These are phyloP conservation scores for Caenorhabditis macrosperma DNA, from an alignment of 2,888 invertebrate species.

Conservation along the genomic window DNA sequence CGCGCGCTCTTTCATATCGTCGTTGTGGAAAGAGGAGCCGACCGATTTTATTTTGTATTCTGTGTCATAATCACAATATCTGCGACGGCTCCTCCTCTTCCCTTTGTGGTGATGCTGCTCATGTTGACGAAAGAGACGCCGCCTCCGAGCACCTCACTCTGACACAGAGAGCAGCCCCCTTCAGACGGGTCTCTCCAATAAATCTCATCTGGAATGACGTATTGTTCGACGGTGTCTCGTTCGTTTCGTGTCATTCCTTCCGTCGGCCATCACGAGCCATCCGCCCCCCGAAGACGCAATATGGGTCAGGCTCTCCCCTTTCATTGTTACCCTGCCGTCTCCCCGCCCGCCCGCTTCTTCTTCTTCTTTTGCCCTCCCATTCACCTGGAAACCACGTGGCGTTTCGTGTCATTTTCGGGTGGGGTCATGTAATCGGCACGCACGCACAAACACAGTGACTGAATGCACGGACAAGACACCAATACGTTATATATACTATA, in stretches of 20 bases:
- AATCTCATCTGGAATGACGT: not conserved
- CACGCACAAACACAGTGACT: not conserved
- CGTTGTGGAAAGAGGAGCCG: not conserved
- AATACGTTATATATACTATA: not conserved
- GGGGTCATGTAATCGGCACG: constrained; percentile 6
- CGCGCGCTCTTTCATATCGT: not conserved
- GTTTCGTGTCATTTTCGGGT: constrained; percentile 6
- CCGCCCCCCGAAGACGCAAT: not conserved
- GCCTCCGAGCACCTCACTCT: not conserved
- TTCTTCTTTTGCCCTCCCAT: constrained; percentile 4
- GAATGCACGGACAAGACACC: constrained; percentile 7
- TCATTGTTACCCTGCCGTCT: constrained; percentile 6
- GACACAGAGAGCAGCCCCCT: not conserved
- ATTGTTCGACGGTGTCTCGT: too few relatives aligned
- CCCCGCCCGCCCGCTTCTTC: constrained; percentile 16
- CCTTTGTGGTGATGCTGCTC: not conserved
- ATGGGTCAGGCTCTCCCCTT: constrained; percentile 2
- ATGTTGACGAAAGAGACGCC: not conserved
- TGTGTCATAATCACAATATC: constrained; percentile 24
- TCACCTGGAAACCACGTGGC: not conserved
- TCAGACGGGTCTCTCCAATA: not conserved
- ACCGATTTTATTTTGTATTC: constrained; percentile 12
- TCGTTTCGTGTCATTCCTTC: not conserved
- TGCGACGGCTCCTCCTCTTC: not conserved
- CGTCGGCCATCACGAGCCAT: not conserved